These are phyloP conservation scores for Hofmannophila pseudospretella DNA, from an alignment of 2,888 invertebrate species.

Conservation along the genomic window DNA sequence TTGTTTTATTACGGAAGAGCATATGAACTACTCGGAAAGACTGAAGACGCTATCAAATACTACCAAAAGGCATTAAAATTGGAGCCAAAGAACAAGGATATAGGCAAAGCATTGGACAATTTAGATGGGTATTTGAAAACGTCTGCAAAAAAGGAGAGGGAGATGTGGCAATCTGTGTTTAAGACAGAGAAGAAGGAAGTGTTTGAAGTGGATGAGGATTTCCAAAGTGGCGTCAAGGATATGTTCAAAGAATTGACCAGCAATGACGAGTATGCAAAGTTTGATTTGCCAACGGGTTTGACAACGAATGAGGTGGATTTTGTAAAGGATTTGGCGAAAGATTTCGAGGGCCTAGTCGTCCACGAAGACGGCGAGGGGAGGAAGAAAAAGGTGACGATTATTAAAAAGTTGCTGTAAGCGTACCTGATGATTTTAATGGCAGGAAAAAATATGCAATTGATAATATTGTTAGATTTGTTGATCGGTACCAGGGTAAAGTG, in stretches of 20 bases:
- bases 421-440: too few species aligned
- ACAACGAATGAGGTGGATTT: slow-evolving; percentile 44
- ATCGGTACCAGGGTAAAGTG: too few species aligned
- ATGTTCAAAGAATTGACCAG: slow-evolving; percentile 56
- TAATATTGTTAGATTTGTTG: too few species aligned
- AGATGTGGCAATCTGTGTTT: slow-evolving; percentile 57
- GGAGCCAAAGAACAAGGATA: slow-evolving; percentile 63
- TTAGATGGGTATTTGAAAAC: slow-evolving; percentile 40
- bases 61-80: slow-evolving; percentile 60
- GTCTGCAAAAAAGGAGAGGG: slow-evolving; percentile 35
- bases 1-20: slow-evolving; percentile 58
- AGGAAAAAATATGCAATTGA: too few species aligned
- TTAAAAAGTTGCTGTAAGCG: slow-evolving; percentile 27
- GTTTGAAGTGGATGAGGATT: slow-evolving; percentile 48
- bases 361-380: slow-evolving; percentile 41
- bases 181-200: slow-evolving; percentile 30
- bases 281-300: slow-evolving; percentile 51
- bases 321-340: slow-evolving; percentile 38
- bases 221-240: slow-evolving; percentile 42
- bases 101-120: slow-evolving; percentile 43
- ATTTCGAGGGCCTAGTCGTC: slow-evolving; percentile 40
- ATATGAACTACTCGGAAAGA: slow-evolving; percentile 42
- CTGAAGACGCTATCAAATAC: slow-evolving; percentile 43
- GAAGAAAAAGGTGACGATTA: slow-evolving; percentile 40
- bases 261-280: slow-evolving; percentile 41